phyloP scores from a whole-genome alignment of 1,140 invertebrate genomes.

The Drosophila kepulauana region DNA sequence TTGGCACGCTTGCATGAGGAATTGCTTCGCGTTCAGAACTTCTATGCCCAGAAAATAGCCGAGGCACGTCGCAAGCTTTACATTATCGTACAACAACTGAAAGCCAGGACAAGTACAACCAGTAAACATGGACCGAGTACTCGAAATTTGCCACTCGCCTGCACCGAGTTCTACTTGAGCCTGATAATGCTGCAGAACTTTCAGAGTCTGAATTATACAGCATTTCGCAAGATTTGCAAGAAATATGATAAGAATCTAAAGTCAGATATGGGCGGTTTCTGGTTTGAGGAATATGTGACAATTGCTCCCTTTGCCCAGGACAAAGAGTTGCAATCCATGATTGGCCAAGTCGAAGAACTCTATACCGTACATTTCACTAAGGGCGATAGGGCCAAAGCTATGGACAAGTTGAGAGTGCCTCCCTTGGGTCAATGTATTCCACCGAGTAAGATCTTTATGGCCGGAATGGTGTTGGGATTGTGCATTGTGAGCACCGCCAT shows the following conservation, averaged over 20 bases:
- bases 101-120: constrained; percentile 27
- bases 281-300: constrained; percentile 30
- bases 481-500: constrained; percentile 87
- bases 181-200: constrained; percentile 96
- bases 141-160: constrained; percentile 95
- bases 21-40: constrained; percentile 96
- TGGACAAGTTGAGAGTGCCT: constrained; percentile 90
- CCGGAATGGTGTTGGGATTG: constrained; percentile 88
- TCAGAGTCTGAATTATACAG: constrained; percentile 98
- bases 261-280: constrained; percentile 9
- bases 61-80: constrained; percentile 89
- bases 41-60: constrained; percentile 98
- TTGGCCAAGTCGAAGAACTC: constrained; percentile 88
- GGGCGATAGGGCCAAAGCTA: constrained; percentile 89
- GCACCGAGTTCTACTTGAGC: constrained; percentile 99
- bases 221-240: constrained; percentile 99
- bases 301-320: constrained; percentile 14
- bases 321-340: constrained; percentile 81
- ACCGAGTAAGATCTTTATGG: constrained; percentile 88
- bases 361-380: constrained; percentile 89
- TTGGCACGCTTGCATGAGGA: constrained; percentile 95
- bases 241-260: constrained; percentile 95
- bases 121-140: constrained; percentile 79
- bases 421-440: constrained; percentile 89
- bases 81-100: constrained; percentile 16